Evolutionary conservation across 2,888 invertebrate species (phyloP).

Genomic region (Mantis religiosa): DNA sequence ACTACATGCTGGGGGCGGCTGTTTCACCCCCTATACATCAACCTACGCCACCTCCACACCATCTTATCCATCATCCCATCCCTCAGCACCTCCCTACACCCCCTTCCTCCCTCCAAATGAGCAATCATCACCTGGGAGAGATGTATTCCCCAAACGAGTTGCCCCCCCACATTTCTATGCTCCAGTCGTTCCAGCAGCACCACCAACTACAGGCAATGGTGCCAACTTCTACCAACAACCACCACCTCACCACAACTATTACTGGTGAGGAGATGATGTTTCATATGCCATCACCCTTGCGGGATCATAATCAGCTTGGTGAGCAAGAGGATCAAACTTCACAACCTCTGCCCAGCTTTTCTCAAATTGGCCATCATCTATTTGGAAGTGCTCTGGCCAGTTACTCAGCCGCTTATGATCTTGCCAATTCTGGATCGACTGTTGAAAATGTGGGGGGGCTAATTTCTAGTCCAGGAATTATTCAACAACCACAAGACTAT

Average conservation of each 20-base stretch:
- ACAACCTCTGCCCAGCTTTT: conserved; percentile 60
- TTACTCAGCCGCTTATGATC: not conserved
- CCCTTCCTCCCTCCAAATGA: conserved; percentile 42
- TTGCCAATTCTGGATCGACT: conserved; percentile 14
- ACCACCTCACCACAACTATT: conserved; percentile 64
- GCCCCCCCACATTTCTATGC: conserved; percentile 55
- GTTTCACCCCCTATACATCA: conserved; percentile 42
- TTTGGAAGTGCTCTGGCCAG: not conserved
- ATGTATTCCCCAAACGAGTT: conserved; percentile 75
- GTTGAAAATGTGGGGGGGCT: conserved; percentile 75
- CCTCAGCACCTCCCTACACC: conserved; percentile 42
- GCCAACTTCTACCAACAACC: conserved; percentile 51
- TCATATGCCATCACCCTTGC: not conserved
- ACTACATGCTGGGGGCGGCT: conserved; percentile 15
- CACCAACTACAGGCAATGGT: conserved; percentile 36
- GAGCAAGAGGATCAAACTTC: not conserved
- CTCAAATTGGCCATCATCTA: conserved; percentile 48
- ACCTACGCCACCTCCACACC: conserved; percentile 42
- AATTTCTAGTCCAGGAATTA: conserved; percentile 40
- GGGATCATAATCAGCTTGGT: not conserved
- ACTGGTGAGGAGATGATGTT: conserved; percentile 55
- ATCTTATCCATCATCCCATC: conserved; percentile 40
- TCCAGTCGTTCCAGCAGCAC: conserved; percentile 4
- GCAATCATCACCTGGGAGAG: conserved; percentile 41
- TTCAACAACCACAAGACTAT: not conserved